Base-by-base conservation (phyloP, 2,888 invertebrate genomes). In the Lasioglossum oenotherae region DNA sequence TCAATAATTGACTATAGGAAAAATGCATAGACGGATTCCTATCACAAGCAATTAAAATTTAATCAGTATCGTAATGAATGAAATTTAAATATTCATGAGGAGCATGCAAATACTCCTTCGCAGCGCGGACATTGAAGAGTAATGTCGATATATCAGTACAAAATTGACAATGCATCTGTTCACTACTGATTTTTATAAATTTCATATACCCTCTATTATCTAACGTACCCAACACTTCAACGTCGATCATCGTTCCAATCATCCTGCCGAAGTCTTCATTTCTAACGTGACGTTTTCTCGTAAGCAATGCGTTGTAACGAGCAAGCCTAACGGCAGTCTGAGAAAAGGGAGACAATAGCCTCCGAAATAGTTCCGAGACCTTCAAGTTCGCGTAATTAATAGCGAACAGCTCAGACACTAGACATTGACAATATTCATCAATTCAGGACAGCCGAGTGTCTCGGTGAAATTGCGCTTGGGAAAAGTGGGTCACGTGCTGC, bases 41-140 rank as follows among this genome's bases (percentile, higher is more conserved):
- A 53, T 6, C 19, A 14, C n/a, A 38, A 35, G 31, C 46, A 74
- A 74, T 74, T 74, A 74, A 74, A 49, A 35, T 74, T 53, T 49
- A 74, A 74, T 74, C 10, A 74, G 74, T 53, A 38, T 74, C 46
- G 35, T 74, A 74, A 53, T 74, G 49, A 74, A 74, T 74, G 49
- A 35, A 23, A 49, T 74, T 35, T 53, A 74, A 74, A 53, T 74
- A 53, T 74, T 35, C 76, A 69, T 69, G 67, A 69, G 67, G 3
- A 23, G 4, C 35, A 38, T 69, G 67, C 41, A 73, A 79, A 64
- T 73, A 8, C 53, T 12, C n/a, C 27, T n/a, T 6, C 57, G 23
- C 78, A 60, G 19, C 44, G 27, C 73, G 67, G 80, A 67, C n/a
- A 57, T 38, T 5, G 44, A 60, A 73, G n/a, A 44, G 38, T 27